Evolutionary conservation across 2,888 invertebrate species (phyloP), one percentile per base, ranked within the genome.

Genomic region (Mesoligia furuncula): DNA sequence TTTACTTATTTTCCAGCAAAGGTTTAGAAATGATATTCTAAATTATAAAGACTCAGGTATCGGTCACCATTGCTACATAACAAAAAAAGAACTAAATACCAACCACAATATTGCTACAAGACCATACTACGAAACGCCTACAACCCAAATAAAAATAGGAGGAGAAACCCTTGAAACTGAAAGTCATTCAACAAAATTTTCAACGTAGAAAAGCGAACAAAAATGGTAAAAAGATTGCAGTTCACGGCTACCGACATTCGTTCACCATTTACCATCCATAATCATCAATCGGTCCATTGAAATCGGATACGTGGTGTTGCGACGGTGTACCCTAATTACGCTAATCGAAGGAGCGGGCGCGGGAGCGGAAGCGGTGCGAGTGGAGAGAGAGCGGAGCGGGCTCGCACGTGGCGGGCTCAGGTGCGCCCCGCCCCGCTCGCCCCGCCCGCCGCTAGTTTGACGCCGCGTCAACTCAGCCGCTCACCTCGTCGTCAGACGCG

Each of bases 361-460:
- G 87, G 79, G 27, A 89, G 93, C 92, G 91, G 87, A 66, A 89
- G 92, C 80, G 77, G 17, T n/a, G 27, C 24, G 3, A 68, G 48
- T 91, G 90, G 86, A 89, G 92, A 91, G 93, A 88, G 68, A 90
- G 93, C 83, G 66, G 86, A 84, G 84, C 94, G 93, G 90, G 79
- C 81, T 91, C 92, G 91, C 92, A 94, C 94, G 94, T 94, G 94
- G 93, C 90, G 91, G 92, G 92, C 93, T 94, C 95, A 95, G 96
- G 96, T 95, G 95, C 95, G 95, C 94, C 95, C 94, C 96, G 94
- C 95, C 95, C 96, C 94, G 91, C 93, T 93, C 93, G 92, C 92
- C 91, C 91, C 92, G 90, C 92, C 91, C 93, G 90, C 90, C 87
- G 79, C 91, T 91, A 84, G 92, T 93, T 89, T 90, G 93, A 90